Evolutionary conservation across 2,797 vertebrate species (phyloP), one percentile per base, ranked within the genome.

Genomic region (Spinibarbus caldwelli): DNA sequence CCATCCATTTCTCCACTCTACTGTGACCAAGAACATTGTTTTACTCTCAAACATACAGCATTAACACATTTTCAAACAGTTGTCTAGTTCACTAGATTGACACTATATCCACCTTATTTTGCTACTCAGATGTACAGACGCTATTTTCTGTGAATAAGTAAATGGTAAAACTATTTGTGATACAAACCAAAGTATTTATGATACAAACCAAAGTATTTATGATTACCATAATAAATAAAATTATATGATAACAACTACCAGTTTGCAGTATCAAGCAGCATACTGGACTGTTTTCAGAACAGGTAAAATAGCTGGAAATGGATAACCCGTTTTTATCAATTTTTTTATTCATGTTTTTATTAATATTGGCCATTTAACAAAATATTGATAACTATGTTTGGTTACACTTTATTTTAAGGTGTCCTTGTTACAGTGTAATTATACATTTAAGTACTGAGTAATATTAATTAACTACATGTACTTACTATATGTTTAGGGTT

Each of bases 21-120:
- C 17, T 75, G 5, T 52, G 45, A 77, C 73, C 23, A 57, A 57
- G 47, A 0, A 17, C 26, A 29, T 8, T 73, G 71, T 47, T 43
- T 76, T 76, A 23, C 47, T 54, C 31, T 54, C 31, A 76, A 14
- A 54, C 47, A 52, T 75, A 10, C 45, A 49, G 43, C 71, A 73
- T 73, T 73, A 73, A 73, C 45, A 49, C 71, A 73, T 73, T 54
- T 76, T 21, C 10, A 76, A 23, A 54, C 31, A n/a, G 54, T 36
- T 75, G 29, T n/a, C 47, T 5, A 21, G 11, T 36, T 66, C 29
- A 31, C 17, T 19, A 67, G 31, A 34, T 4, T 36, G 26, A 7
- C 3, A n/a, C 47, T 36, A 43, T n/a, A 59, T 59, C 57, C n/a
- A 59, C 3, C 21, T n/a, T 64, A 17, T 17, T 66, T 66, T 66